Base-by-base conservation (phyloP, 2,113 vertebrate genomes). In the Greenwoodochromis staneri region DNA sequence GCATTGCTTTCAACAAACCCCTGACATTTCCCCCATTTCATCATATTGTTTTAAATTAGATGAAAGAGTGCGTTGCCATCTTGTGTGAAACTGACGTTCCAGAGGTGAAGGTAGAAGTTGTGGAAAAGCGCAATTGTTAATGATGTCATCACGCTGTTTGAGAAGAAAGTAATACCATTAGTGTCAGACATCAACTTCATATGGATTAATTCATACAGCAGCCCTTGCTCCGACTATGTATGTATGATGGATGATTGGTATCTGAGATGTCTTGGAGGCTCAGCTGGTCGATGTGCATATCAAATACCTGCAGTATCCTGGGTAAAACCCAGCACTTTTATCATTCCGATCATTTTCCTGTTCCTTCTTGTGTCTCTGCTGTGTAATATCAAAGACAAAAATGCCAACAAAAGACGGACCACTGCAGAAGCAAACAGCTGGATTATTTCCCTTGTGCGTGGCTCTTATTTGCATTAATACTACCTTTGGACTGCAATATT, bases 41-140 rank as follows among this genome's bases (percentile, higher is more conserved):
- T 93, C 88, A 90, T 54, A 80, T 86, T 89, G 45, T 85, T 91
- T 91, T 57, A 87, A 83, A 78, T 86, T 47, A 81, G 85, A 90
- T 88, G 78, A 93, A 92, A 91, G 85, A 57, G 34, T 21, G 9
- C 10, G 29, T 69, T 83, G 76, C 36, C 78, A 34, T 53, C 9
- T 81, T 45, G 69, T n/a, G 6, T 53, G 42, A 85, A 87, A 24
- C 84, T 87, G 66, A 90, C 69, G 6, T 63, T 54, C 84, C 49
- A 69, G 61, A 66, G 63, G 83, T 61, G 80, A 84, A 14, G 82
- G 57, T 55, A 51, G 81, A 81, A 76, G 82, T 55, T 8, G 66
- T 42, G 80, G n/a, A 85, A 82, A 87, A 89, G 84, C 11, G 81
- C 82, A 80, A 2, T 24, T 9, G 57, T 73, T 73, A 34, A 85